Base-by-base conservation (phyloP, 2,113 vertebrate species). In the Entosphenus tridentatus region DNA sequence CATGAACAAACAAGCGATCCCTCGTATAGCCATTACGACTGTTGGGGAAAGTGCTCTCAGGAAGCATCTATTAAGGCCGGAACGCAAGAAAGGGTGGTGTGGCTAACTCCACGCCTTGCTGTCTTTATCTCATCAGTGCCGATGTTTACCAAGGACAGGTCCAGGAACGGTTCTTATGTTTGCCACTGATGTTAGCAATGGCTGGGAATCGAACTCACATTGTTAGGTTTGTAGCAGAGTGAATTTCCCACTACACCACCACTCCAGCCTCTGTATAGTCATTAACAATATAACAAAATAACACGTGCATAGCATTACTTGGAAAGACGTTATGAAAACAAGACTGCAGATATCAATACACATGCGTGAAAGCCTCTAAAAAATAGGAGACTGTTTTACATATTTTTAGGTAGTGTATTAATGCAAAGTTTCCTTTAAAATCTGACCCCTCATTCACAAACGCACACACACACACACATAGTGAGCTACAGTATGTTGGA, bases 361-460 rank as follows among this genome's bases (percentile, higher is more conserved):
- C n/a, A 6, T 71, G 57, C 14, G 9, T 57, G 57, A 21, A 56
- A 69, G 69, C n/a, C 56, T 12, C 69, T 56, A 70, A 69, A 70
- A 39, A 67, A 69, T 54, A 72, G 62, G 57, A n/a, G 68, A 17
- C 68, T 59, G 56, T 71, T 68, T 70, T 69, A 80, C 80, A 81
- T 79, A 77, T 78, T 79, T 73, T 78, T 71, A 76, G 69, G 69
- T 70, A 72, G 71, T 74, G 57, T 71, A 68, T 67, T 67, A 56
- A 56, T 70, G 69, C 71, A 70, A 73, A 80, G 77, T 78, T 77
- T 81, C 79, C 78, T 77, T 73, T 74, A 78, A 71, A 74, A 75
- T 77, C 67, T 39, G 14, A 21, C 69, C 78, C 59, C 75, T 55
- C 2, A 55, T 81, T 82, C 81, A 80, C 78, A 79, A 78, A 79